A percentile compares a stretch with the other conserved stretches of the same genome.
Evolutionary conservation across 2,888 invertebrate genomes (phyloP).

Genomic region (Mesoligia furuncula): DNA sequence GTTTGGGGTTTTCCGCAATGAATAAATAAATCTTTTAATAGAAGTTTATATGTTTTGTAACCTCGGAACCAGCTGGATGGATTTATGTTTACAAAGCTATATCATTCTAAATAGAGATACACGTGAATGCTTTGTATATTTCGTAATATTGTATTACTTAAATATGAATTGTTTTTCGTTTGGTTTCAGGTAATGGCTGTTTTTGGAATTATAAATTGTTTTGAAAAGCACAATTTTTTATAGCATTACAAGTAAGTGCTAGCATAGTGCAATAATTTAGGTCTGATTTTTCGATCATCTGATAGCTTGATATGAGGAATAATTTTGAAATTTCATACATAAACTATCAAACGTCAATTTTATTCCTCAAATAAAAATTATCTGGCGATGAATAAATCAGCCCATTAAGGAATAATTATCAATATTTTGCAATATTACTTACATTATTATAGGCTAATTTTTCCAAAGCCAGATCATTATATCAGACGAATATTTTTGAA

Average conservation of each 20-base stretch:
- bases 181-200: slow-evolving; percentile 60
- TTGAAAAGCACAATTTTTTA: background rate
- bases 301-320: no score
- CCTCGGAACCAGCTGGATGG: background rate
- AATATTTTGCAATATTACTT: background rate
- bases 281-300: no score
- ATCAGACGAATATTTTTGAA: no score
- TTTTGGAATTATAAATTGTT: slow-evolving; percentile 7
- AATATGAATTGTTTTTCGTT: background rate
- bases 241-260: slow-evolving; percentile 14
- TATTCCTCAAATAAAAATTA: no score
- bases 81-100: background rate
- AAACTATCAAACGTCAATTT: no score
- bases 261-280: background rate
- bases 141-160: background rate
- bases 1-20: no score
- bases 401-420: no score
- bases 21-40: background rate
- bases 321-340: no score
- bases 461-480: no score
- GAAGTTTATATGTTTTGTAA: background rate
- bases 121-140: no score
- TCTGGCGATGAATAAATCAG: no score
- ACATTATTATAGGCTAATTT: no score
- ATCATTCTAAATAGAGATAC: background rate